Evolutionary conservation across 2,113 vertebrate genomes (phyloP).

Genomic region (Heterotilapia buettikoferi): DNA sequence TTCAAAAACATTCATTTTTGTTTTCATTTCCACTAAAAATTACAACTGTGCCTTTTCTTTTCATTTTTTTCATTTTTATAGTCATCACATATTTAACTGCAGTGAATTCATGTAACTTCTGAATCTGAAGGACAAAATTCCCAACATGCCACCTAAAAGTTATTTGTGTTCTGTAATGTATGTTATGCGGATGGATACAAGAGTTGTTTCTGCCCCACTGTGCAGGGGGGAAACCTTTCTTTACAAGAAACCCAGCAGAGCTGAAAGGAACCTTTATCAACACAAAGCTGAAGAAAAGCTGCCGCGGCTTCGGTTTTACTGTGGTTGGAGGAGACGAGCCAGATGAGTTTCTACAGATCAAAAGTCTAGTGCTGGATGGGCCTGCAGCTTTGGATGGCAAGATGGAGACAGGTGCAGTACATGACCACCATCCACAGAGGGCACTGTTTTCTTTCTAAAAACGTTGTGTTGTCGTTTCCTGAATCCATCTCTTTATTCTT

Average conservation of each 20-base stretch:
- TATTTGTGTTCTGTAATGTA: neutral
- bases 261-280: constrained; percentile 96
- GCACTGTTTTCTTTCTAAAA: constrained; percentile 41
- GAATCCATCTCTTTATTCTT: neutral
- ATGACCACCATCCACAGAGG: constrained; percentile 7
- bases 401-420: constrained; percentile 94
- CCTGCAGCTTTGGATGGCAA: constrained; percentile 94
- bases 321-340: constrained; percentile 96
- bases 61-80: neutral
- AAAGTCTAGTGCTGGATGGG: constrained; percentile 95
- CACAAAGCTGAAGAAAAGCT: constrained; percentile 95
- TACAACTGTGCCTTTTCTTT: neutral
- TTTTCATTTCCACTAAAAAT: neutral
- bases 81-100: neutral
- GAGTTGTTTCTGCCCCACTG: neutral
- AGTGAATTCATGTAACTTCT: neutral
- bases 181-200: neutral
- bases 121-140: neutral
- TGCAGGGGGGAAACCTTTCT: constrained; percentile 91
- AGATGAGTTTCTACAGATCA: constrained; percentile 97
- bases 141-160: neutral
- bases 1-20: neutral
- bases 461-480: neutral
- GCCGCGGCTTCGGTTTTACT: constrained; percentile 94
- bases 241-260: constrained; percentile 95